These are phyloP conservation scores for Drosophila pullipes DNA, from an alignment of 2,888 invertebrate species.

Conservation along the genomic window DNA sequence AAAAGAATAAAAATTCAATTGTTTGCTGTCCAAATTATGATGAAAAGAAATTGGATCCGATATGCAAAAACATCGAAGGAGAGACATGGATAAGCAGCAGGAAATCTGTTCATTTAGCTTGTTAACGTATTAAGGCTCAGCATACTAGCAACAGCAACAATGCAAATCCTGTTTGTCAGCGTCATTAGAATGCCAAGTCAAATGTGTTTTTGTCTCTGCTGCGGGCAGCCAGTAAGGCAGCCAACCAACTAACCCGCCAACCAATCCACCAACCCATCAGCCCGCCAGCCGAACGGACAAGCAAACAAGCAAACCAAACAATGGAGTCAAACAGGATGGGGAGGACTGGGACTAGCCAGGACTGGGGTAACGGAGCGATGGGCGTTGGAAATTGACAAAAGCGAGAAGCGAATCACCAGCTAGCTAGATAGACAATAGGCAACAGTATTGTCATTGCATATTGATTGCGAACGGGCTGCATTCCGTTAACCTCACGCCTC, in stretches of 20 bases:
- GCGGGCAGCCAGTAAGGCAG: slow-evolving; percentile 29
- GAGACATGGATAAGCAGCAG: slow-evolving; percentile 5
- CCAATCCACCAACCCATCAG: slow-evolving; percentile 5
- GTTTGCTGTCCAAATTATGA: background rate
- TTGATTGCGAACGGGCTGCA: slow-evolving; percentile 56
- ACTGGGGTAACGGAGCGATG: slow-evolving; percentile 12
- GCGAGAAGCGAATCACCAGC: slow-evolving; percentile 72
- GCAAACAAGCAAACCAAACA: slow-evolving; percentile 64
- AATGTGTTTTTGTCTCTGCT: slow-evolving; percentile 62
- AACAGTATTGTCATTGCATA: slow-evolving; percentile 64
- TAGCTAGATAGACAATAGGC: slow-evolving; percentile 62
- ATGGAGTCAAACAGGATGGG: slow-evolving; percentile 65
- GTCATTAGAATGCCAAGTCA: slow-evolving; percentile 75
- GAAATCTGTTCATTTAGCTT: slow-evolving; percentile 51
- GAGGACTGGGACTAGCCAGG: background rate
- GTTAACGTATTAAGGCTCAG: slow-evolving; percentile 37
- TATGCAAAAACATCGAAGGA: background rate
- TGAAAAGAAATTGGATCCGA: background rate
- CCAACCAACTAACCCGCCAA: slow-evolving; percentile 17
- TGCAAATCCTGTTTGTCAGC: slow-evolving; percentile 61
- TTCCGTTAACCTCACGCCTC: slow-evolving; percentile 21
- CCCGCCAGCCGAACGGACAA: slow-evolving; percentile 27
- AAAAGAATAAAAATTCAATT: background rate
- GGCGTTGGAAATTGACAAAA: slow-evolving; percentile 73
- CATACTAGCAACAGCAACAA: slow-evolving; percentile 28